These are phyloP conservation scores for Protosalanx chinensis DNA, from an alignment of 2,797 vertebrate species.

Conservation along the genomic window DNA sequence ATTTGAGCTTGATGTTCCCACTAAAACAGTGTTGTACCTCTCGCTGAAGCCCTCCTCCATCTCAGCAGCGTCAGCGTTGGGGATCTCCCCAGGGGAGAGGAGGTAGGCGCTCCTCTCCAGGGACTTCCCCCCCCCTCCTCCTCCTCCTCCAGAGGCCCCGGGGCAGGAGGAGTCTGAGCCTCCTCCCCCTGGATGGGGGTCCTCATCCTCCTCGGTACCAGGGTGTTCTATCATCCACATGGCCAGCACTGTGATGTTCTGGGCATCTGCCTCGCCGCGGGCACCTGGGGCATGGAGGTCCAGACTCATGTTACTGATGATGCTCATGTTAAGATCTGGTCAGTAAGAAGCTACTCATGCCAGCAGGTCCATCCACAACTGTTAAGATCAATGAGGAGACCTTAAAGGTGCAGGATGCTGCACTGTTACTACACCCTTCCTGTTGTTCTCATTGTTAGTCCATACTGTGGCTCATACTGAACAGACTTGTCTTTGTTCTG, in stretches of 20 bases:
- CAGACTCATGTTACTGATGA: no score
- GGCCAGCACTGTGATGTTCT: constrained; percentile 96
- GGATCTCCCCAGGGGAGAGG: constrained; percentile 85
- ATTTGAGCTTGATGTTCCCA: neutral
- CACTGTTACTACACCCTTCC: no score
- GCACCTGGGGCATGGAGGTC: constrained; percentile 72
- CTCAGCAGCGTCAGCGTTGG: constrained; percentile 83
- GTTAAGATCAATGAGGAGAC: no score
- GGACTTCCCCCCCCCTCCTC: constrained; percentile 78
- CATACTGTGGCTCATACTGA: no score
- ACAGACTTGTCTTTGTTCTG: neutral
- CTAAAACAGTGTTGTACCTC: constrained; percentile 67
- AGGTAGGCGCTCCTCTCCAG: constrained; percentile 79
- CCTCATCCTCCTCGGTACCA: constrained; percentile 86
- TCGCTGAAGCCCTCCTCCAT: constrained; percentile 94
- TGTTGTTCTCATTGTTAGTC: no score
- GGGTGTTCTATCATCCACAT: constrained; percentile 99
- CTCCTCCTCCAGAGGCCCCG: constrained; percentile 66
- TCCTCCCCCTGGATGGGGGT: constrained; percentile 67
- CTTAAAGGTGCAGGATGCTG: no score
- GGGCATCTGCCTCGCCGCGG: constrained; percentile 91
- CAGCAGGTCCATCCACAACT: no score
- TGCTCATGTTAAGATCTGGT: no score
- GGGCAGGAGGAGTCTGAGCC: constrained; percentile 67
- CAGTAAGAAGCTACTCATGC: no score